A percentile compares a stretch with the other conserved stretches of the same genome.
These are phyloP conservation scores for Trichacis sp. DNA, from an alignment of 2,888 invertebrate genomes.

Conservation along the genomic window DNA sequence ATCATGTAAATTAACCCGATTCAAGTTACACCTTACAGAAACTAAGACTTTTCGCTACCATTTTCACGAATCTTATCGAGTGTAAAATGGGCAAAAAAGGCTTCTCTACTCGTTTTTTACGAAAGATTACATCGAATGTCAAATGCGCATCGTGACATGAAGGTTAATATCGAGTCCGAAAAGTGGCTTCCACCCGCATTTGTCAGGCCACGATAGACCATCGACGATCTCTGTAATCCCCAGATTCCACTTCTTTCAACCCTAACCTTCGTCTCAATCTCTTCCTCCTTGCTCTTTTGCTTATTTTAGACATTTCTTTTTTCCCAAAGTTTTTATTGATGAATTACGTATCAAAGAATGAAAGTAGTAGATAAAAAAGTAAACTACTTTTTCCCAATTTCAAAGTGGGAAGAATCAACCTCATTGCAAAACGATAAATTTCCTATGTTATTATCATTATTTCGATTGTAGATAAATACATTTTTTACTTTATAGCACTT, in stretches of 20 bases:
- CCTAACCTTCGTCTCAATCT: not conserved
- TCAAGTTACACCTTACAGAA: no score
- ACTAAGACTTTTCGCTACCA: no score
- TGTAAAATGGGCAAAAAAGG: not conserved
- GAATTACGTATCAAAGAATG: no score
- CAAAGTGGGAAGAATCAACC: no score
- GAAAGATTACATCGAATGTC: not conserved
- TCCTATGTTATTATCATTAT: no score
- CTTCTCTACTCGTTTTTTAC: not conserved
- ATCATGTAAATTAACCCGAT: no score
- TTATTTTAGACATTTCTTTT: not conserved
- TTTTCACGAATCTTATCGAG: not conserved
- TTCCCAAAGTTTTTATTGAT: no score
- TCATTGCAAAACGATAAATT: no score
- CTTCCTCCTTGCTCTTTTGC: not conserved
- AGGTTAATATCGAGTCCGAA: constrained; percentile 1
- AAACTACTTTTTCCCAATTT: no score
- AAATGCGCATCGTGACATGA: not conserved
- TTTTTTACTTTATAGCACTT: no score
- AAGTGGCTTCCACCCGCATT: not conserved
- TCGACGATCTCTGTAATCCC: not conserved
- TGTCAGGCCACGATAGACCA: not conserved
- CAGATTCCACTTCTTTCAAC: not conserved
- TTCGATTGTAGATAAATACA: no score
- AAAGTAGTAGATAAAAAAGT: no score